Conservation (phyloP, 1,140 invertebrate genomes). For the Macrocentrus cingulum region DNA sequence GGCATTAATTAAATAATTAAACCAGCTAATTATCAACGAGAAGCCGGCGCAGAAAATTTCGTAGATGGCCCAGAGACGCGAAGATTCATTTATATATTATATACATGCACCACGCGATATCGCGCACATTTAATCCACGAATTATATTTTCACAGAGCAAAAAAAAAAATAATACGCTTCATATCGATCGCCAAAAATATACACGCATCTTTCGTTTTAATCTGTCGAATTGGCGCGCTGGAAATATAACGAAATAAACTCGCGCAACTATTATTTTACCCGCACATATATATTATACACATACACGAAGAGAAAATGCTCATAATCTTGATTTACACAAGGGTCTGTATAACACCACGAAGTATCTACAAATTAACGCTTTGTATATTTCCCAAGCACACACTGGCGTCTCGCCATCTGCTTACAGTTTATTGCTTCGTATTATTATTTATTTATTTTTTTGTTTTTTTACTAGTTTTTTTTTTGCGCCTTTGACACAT, state of each 20-base stretch:
- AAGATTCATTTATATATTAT: too few relatives aligned
- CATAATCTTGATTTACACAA: constrained; percentile 23
- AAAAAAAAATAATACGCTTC: too few relatives aligned
- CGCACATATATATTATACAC: too few relatives aligned
- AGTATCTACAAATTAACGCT: constrained; percentile 24
- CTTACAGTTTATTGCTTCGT: constrained; percentile 26
- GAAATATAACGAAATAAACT: not conserved
- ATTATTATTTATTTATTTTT: not conserved
- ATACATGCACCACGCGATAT: too few relatives aligned
- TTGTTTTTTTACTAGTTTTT: too few relatives aligned
- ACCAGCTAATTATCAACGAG: constrained; percentile 35
- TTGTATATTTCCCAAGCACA: not conserved
- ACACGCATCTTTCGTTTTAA: not conserved
- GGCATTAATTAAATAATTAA: constrained; percentile 57
- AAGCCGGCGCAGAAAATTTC: too few relatives aligned
- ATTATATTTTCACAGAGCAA: too few relatives aligned
- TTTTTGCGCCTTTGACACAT: too few relatives aligned
- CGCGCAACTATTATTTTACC: too few relatives aligned
- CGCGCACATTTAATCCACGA: too few relatives aligned
- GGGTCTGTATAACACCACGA: constrained; percentile 18
- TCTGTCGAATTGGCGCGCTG: constrained; percentile 4
- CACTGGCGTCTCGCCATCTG: constrained; percentile 19
- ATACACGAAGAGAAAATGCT: too few relatives aligned
- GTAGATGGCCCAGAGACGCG: too few relatives aligned
- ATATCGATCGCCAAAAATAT: not conserved